Conservation (phyloP, 2,888 invertebrate species). For the Agonopterix arenella region DNA sequence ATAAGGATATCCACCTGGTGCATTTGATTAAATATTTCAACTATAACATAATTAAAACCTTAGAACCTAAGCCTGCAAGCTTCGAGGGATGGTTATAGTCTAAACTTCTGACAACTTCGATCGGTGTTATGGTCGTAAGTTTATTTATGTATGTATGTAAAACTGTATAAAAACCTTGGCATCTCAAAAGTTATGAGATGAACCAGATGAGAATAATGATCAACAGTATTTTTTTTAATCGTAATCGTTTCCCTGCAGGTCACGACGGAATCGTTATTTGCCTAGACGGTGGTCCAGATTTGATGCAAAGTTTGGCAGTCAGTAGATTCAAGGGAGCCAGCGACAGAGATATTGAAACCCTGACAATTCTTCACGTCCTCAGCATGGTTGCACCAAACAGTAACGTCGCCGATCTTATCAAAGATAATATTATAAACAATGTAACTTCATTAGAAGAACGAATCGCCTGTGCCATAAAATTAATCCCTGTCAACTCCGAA, state of each 20-base stretch:
- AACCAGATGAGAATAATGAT: neutral
- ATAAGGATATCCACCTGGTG: no score
- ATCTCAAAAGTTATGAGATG: neutral
- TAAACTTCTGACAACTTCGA: neutral
- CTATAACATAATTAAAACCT: neutral
- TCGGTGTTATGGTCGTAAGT: neutral
- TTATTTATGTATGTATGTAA: neutral
- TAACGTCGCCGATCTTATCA: slow-evolving; percentile 42
- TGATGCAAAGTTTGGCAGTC: slow-evolving; percentile 75
- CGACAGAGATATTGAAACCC: slow-evolving; percentile 72
- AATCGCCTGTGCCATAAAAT: slow-evolving; percentile 63
- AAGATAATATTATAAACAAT: slow-evolving; percentile 67
- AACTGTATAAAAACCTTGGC: neutral
- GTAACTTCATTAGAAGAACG: slow-evolving; percentile 77
- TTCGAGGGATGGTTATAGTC: neutral
- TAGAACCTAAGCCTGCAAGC: neutral
- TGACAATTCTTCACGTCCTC: slow-evolving; percentile 72
- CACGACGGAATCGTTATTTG: slow-evolving; percentile 80
- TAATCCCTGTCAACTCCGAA: slow-evolving; percentile 46
- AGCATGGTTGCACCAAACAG: slow-evolving; percentile 62
- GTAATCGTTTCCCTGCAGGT: slow-evolving; percentile 29
- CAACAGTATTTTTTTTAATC: neutral
- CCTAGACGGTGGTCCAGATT: slow-evolving; percentile 89
- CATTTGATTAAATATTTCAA: no score
- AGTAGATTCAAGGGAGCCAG: slow-evolving; percentile 58